phyloP scores from a whole-genome alignment of 2,113 vertebrate species.

The Meleagris gallopavo region DNA sequence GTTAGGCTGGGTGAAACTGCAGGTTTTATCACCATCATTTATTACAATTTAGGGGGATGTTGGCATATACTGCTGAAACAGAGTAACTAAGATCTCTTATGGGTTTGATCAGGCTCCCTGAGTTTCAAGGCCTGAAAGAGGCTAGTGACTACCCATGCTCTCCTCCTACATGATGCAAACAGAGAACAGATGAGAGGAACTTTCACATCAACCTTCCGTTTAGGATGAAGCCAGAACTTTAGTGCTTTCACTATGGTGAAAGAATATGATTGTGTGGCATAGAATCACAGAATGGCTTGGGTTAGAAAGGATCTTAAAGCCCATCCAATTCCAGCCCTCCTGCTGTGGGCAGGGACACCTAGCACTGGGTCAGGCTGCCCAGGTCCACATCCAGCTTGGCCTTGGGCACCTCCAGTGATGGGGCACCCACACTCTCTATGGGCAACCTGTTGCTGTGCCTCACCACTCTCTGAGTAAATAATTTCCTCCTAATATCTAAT shows the following conservation, averaged over 20 bases:
- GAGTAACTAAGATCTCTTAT: neutral
- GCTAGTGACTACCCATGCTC: neutral
- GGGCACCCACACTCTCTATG: neutral
- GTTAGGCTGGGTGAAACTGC: neutral
- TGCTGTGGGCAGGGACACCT: neutral
- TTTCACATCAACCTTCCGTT: neutral
- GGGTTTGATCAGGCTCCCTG: neutral
- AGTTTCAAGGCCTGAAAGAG: neutral
- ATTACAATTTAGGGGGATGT: neutral
- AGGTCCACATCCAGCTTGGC: neutral
- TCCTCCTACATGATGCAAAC: neutral
- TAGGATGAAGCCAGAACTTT: neutral
- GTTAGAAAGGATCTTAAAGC: neutral
- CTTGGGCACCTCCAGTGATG: neutral
- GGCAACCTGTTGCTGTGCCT: neutral
- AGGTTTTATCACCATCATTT: neutral
- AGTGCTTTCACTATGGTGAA: neutral
- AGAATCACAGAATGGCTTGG: neutral
- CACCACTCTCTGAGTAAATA: neutral
- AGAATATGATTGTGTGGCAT: neutral
- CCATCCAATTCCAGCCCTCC: neutral
- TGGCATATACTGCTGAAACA: neutral
- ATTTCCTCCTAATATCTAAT: neutral
- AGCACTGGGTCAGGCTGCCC: neutral
- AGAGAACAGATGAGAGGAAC: neutral